Evolutionary conservation across 2,113 vertebrate genomes (phyloP), one percentile per base, ranked within the genome.

Genomic region (Antigone vipio): DNA sequence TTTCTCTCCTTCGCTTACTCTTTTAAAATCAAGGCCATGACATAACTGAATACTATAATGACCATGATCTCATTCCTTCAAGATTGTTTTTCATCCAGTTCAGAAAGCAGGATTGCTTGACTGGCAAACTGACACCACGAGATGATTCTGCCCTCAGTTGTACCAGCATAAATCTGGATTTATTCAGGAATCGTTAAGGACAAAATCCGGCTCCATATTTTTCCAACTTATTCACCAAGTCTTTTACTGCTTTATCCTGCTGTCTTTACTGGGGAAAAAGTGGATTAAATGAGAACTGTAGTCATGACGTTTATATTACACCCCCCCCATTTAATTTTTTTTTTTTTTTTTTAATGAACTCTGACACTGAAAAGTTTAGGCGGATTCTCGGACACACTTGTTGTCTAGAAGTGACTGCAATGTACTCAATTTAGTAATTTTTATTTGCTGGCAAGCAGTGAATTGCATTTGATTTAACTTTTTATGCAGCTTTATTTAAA

Each of bases 51-150:
- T 89, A 92, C 90, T 89, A 94, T 73, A 92, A 88, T 88, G 97
- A 95, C 96, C 83, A 58, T 97, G 97, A 97, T 97, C 97, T 96
- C 97, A 95, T 97, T 96, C 84, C 89, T 97, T 95, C 83, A 93
- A 84, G 91, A 96, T 93, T 96, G 83, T 97, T 97, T 92, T 94
- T 95, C 84, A 47, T 96, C 97, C 96, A 86, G 85, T 97, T 97
- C 79, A 88, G 92, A 96, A 95, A 93, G 96, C 44, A 49, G 94
- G 77, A 72, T 89, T 96, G 93, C 96, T 96, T 93, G 95, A 95
- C 89, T 93, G 89, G 92, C 97, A 96, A 97, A 96, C 95, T 97
- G 97, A 97, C 97, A 95, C 98, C 95, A 94, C 3, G 67, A 79
- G 84, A 68, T 0, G 3, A 72, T 89, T 82, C 52, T 85, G 86